Evolutionary conservation across 1,140 invertebrate genomes (phyloP), one percentile per base, ranked within the genome.

Genomic region (Arion vulgaris): DNA sequence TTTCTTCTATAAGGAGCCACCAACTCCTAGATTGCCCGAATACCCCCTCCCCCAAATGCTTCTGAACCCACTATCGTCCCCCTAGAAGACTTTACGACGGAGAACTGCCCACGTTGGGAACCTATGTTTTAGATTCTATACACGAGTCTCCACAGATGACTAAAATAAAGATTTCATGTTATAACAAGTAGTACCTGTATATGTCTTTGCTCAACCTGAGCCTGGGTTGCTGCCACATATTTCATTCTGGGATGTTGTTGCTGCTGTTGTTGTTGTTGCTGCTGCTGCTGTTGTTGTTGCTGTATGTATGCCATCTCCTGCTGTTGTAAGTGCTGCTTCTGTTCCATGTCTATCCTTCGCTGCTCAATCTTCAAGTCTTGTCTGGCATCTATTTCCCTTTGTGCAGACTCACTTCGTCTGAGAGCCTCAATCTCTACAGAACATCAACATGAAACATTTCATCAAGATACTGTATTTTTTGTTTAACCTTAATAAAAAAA

Each of bases 341-440:
- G 75, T 36, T 77, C 75, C 49, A 57, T 57, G 7, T 77, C 75
- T 28, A 57, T 15, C 76, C 76, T 62, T 36, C 74, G 45, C 39
- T 76, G 74, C 57, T 78, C 76, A 28, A 66, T 45, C 36, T 78
- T 57, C 23, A 57, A 13, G 34, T 78, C 76, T 23, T 51, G 41
- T 57, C 71, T 38, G 1, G 23, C 15, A 1, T 72, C 71, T n/a
- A 41, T n/a, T 11, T 72, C 39, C 26, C 71, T 72, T 41, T 41
- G 19, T 1, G 34, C 71, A 41, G 71, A 26, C 71, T 72, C 71
- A 39, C 5, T 66, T 66, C 62, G 2, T 66, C 62, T 28, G 62
- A 66, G n/a, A 66, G 32, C 28, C 62, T 66, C 62, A n/a, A 66
- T 32, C 17, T 66, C 62, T 32, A 28, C 62, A 13, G 5, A 57